Conservation (phyloP, 2,888 invertebrate genomes). For the Machimus atricapillus region DNA sequence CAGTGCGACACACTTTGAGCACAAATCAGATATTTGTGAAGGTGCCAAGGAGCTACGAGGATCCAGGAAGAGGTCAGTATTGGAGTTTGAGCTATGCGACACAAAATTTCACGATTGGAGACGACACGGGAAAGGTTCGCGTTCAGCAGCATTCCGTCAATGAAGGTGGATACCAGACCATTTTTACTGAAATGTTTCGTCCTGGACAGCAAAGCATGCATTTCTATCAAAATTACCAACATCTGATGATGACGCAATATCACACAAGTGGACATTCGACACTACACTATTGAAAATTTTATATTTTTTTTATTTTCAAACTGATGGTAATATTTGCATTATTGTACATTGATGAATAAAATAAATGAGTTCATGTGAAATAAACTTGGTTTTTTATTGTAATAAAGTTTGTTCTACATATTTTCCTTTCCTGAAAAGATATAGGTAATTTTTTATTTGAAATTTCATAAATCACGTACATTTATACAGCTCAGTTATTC, state of each 20-base stretch:
- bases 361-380: background rate
- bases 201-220: background rate
- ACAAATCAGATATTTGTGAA: conserved; percentile 96
- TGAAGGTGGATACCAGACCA: background rate
- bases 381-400: background rate
- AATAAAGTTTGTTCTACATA: background rate
- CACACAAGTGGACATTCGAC: background rate
- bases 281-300: background rate
- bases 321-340: background rate
- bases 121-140: conserved; percentile 86
- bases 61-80: conserved; percentile 98
- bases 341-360: background rate
- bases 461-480: no score
- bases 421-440: no score
- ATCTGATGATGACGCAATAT: background rate
- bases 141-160: conserved; percentile 50
- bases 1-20: conserved; percentile 67
- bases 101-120: conserved; percentile 96
- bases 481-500: no score
- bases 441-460: no score
- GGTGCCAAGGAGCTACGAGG: conserved; percentile 93
- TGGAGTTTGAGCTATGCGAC: conserved; percentile 97
- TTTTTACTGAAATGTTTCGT: background rate
- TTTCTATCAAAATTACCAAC: background rate
- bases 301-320: background rate